Conservation (phyloP, 2,797 vertebrate genomes). For the Sebastes paucispinis region DNA sequence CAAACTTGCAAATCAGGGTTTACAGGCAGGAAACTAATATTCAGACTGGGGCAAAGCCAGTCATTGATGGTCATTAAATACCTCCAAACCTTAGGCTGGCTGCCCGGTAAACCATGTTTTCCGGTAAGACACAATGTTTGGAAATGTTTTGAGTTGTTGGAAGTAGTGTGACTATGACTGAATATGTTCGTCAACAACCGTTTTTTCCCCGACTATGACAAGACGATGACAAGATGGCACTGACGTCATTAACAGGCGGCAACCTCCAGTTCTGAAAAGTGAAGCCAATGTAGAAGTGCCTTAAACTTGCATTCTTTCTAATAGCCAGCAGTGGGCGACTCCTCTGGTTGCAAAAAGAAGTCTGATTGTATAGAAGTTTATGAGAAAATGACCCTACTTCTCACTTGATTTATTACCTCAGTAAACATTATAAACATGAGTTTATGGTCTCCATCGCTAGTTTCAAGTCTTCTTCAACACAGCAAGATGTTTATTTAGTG, state of each 20-base stretch:
- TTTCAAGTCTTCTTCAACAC: no score
- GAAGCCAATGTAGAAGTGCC: no score
- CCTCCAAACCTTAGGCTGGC: neutral
- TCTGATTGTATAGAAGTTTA: no score
- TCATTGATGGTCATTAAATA: neutral
- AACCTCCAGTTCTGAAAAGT: neutral
- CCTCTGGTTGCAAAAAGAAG: no score
- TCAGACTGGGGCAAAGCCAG: neutral
- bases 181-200: no score
- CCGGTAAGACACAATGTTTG: neutral
- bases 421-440: no score
- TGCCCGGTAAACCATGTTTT: neutral
- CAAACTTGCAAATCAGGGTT: neutral
- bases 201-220: neutral
- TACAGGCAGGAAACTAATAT: neutral
- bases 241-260: neutral
- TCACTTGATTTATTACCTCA: no score
- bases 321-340: no score
- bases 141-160: neutral
- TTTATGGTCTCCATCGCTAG: no score
- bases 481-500: no score
- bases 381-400: no score
- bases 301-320: no score
- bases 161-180: neutral
- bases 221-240: neutral